These are phyloP conservation scores for Erebia ligea DNA, from an alignment of 2,888 invertebrate genomes.

Conservation along the genomic window DNA sequence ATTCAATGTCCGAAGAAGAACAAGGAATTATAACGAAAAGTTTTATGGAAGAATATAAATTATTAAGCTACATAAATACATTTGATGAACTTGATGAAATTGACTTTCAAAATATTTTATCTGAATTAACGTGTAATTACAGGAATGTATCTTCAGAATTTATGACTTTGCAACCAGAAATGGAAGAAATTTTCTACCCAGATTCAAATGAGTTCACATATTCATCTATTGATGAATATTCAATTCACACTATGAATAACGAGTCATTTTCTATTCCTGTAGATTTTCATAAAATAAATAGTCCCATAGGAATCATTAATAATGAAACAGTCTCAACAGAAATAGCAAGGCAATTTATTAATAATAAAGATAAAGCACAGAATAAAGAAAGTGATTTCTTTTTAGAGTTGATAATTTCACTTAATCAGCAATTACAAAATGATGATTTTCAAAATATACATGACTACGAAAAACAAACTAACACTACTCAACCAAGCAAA, in stretches of 20 bases:
- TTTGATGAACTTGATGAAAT: constrained; percentile 27
- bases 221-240: no score
- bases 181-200: neutral
- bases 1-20: neutral
- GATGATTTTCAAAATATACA: constrained; percentile 20
- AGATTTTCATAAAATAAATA: neutral
- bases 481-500: neutral
- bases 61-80: neutral
- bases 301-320: neutral
- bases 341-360: neutral
- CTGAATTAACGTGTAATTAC: constrained; percentile 24
- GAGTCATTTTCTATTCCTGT: neutral
- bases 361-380: neutral
- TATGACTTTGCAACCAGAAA: neutral
- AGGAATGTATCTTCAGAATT: constrained; percentile 11
- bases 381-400: constrained; percentile 21
- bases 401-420: constrained; percentile 33
- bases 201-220: no score
- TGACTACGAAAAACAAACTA: neutral
- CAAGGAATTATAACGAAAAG: no score
- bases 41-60: neutral
- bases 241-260: neutral
- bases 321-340: neutral
- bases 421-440: constrained; percentile 21
- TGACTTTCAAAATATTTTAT: constrained; percentile 27